phyloP scores from a whole-genome alignment of 2,797 vertebrate genomes.

The Danio tinwini region DNA sequence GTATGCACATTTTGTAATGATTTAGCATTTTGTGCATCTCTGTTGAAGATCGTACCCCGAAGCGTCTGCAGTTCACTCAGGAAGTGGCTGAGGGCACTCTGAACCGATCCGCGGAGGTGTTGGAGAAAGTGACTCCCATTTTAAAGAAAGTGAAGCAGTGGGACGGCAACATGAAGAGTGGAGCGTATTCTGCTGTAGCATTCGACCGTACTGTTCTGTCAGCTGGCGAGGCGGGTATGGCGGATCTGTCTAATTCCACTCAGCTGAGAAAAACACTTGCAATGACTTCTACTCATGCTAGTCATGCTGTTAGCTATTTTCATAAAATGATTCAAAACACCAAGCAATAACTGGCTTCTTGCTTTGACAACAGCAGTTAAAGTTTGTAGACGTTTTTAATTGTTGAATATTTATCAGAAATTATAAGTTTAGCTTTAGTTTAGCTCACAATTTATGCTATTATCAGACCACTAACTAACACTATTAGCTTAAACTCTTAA shows the following conservation, averaged over 20 bases:
- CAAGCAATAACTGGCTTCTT: background rate
- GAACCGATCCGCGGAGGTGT: constrained; percentile 80
- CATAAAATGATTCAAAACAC: background rate
- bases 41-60: constrained; percentile 77
- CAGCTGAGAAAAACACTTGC: background rate
- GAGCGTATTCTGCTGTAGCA: constrained; percentile 82
- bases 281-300: too few species aligned
- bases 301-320: too few species aligned
- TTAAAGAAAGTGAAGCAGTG: constrained; percentile 81
- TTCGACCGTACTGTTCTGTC: constrained; percentile 84
- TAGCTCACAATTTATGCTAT: too few species aligned
- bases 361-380: background rate
- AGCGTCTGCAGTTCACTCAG: constrained; percentile 81
- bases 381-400: too few species aligned
- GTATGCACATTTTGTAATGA: background rate
- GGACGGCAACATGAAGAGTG: constrained; percentile 85
- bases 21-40: background rate
- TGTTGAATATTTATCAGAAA: too few species aligned
- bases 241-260: background rate
- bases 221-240: constrained; percentile 88
- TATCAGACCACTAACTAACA: too few species aligned
- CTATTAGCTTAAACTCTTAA: too few species aligned
- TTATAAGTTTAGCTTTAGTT: too few species aligned
- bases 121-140: constrained; percentile 81
- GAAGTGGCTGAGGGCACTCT: constrained; percentile 78